These are phyloP conservation scores for Ophion slaviceki DNA, from an alignment of 2,888 invertebrate genomes.

Conservation along the genomic window DNA sequence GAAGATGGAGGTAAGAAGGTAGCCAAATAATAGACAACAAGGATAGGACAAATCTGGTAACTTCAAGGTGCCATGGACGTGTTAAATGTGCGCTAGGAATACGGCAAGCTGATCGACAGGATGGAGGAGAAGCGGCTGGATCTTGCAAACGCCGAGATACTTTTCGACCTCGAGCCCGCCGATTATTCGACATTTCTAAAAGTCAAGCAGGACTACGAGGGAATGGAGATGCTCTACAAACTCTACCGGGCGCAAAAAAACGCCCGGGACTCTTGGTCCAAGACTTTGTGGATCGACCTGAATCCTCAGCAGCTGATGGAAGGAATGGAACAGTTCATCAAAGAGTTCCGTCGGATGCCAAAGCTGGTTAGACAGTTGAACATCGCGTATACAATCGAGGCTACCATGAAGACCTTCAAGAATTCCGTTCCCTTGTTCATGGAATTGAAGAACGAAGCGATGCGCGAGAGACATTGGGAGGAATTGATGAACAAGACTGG, in stretches of 20 bases:
- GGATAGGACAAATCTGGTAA: background rate
- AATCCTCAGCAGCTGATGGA: constrained; percentile 93
- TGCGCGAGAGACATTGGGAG: constrained; percentile 95
- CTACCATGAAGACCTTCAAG: constrained; percentile 95
- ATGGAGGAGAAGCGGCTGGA: constrained; percentile 88
- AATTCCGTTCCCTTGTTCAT: constrained; percentile 95
- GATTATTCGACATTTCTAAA: constrained; percentile 91
- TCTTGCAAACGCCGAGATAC: constrained; percentile 90
- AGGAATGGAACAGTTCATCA: constrained; percentile 93
- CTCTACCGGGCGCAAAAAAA: constrained; percentile 91
- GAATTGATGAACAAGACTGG: constrained; percentile 94
- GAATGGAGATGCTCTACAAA: constrained; percentile 90
- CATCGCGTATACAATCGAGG: constrained; percentile 89
- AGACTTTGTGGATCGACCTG: constrained; percentile 94
- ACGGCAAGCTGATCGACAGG: constrained; percentile 87
- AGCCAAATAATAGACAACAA: background rate
- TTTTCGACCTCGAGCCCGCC: constrained; percentile 94
- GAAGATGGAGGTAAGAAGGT: constrained; percentile 87
- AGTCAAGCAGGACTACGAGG: constrained; percentile 87
- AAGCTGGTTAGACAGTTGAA: constrained; percentile 85
- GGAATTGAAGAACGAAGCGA: constrained; percentile 95
- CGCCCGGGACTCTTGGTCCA: constrained; percentile 92
- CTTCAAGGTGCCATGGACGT: background rate
- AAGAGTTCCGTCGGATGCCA: constrained; percentile 91
- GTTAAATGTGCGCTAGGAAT: constrained; percentile 84